These are phyloP conservation scores for Coelopa frigida DNA, from an alignment of 1,140 invertebrate species.

Conservation along the genomic window DNA sequence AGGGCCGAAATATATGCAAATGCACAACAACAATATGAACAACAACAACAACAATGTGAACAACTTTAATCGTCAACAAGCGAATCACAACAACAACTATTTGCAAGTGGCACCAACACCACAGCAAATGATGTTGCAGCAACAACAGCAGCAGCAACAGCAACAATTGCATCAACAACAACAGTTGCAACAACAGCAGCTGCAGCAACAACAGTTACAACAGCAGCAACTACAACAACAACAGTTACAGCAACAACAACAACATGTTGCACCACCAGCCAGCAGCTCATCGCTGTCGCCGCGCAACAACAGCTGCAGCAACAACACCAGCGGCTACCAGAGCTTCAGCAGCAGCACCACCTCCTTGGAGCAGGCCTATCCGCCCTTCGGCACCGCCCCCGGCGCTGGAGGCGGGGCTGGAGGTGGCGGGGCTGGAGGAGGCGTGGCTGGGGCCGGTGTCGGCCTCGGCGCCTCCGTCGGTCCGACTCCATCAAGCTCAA, in stretches of 20 bases:
- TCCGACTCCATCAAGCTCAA: background rate
- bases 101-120: conserved; percentile 21
- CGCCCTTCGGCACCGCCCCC: conserved; percentile 26
- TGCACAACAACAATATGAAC: conserved; percentile 29
- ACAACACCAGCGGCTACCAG: conserved; percentile 43
- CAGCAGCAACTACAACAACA: conserved; percentile 10
- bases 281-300: conserved; percentile 38
- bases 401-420: background rate
- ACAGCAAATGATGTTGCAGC: background rate
- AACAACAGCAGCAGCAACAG: conserved; percentile 12
- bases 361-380: conserved; percentile 42
- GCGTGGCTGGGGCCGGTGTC: conserved; percentile 15
- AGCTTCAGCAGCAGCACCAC: conserved; percentile 43
- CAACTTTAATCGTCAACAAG: conserved; percentile 18
- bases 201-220: conserved; percentile 9
- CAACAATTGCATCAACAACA: background rate
- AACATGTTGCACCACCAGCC: conserved; percentile 27
- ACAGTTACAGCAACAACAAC: conserved; percentile 4
- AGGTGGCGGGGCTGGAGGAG: background rate
- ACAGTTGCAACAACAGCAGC: conserved; percentile 12
- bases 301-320: conserved; percentile 35
- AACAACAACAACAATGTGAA: conserved; percentile 13
- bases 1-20: conserved; percentile 37
- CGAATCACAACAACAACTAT: conserved; percentile 29
- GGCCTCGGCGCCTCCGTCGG: background rate